Conservation (phyloP, 2,113 vertebrate genomes). For the Lontra canadensis region DNA sequence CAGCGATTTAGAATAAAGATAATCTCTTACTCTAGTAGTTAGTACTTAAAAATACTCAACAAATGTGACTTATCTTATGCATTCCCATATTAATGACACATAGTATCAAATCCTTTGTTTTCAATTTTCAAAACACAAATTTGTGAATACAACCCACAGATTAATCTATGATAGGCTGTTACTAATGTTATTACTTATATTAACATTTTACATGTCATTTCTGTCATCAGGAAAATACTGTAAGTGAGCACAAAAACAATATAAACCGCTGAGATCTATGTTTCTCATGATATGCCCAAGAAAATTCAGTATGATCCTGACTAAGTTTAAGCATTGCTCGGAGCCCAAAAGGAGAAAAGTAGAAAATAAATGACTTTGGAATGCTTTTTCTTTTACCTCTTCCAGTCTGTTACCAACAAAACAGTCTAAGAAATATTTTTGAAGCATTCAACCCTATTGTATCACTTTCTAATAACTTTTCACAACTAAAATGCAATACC, state of each 20-base stretch:
- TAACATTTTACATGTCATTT: background rate
- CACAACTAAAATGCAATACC: background rate
- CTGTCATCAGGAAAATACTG: background rate
- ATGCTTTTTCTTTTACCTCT: background rate
- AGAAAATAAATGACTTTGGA: background rate
- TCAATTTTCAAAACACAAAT: background rate
- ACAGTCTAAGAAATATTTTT: background rate
- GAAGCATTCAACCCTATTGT: background rate
- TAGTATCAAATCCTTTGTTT: background rate
- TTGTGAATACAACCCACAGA: background rate
- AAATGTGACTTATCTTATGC: no score
- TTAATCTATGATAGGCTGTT: background rate
- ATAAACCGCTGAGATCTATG: background rate
- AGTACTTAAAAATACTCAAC: background rate
- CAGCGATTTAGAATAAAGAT: background rate
- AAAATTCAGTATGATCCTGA: background rate
- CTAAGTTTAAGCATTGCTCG: background rate
- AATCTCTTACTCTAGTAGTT: background rate
- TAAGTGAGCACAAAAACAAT: background rate
- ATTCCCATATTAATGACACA: background rate
- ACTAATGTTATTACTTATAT: background rate
- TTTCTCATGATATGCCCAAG: background rate
- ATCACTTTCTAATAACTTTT: background rate
- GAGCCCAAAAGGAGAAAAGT: background rate
- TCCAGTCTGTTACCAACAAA: background rate